phyloP scores from a whole-genome alignment of 1,140 invertebrate species.

The Drosophila navojoa region DNA sequence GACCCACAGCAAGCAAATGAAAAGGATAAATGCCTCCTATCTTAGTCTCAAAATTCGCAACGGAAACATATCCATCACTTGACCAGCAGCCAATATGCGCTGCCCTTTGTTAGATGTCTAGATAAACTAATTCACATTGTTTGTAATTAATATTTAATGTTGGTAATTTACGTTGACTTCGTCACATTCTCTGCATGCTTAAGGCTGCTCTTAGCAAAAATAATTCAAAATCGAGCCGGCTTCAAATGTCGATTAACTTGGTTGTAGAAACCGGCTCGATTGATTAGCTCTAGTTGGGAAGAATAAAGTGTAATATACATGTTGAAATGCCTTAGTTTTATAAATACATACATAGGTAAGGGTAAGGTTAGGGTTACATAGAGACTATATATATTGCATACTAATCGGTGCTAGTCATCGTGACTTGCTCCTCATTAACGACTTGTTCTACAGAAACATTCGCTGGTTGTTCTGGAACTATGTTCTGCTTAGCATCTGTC shows the following conservation, averaged over 20 bases:
- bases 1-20: constrained; percentile 78
- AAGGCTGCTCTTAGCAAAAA: constrained; percentile 67
- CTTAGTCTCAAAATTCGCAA: constrained; percentile 67
- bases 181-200: constrained; percentile 65
- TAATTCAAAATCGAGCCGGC: constrained; percentile 49
- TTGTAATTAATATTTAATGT: constrained; percentile 61
- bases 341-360: constrained; percentile 29
- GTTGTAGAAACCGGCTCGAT: constrained; percentile 10
- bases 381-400: constrained; percentile 48
- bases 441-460: constrained; percentile 7
- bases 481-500: constrained; percentile 4
- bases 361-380: not conserved
- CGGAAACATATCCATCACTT: constrained; percentile 48
- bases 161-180: constrained; percentile 74
- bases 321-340: constrained; percentile 30
- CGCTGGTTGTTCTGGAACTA: not conserved
- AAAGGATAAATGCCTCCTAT: constrained; percentile 85
- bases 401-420: constrained; percentile 17
- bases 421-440: not conserved
- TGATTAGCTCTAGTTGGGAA: constrained; percentile 62
- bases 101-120: constrained; percentile 47
- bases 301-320: constrained; percentile 54
- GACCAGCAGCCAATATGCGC: constrained; percentile 54
- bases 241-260: not conserved
- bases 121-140: constrained; percentile 39